phyloP scores from a whole-genome alignment of 2,888 invertebrate genomes.

The Macroteleia sp. region DNA sequence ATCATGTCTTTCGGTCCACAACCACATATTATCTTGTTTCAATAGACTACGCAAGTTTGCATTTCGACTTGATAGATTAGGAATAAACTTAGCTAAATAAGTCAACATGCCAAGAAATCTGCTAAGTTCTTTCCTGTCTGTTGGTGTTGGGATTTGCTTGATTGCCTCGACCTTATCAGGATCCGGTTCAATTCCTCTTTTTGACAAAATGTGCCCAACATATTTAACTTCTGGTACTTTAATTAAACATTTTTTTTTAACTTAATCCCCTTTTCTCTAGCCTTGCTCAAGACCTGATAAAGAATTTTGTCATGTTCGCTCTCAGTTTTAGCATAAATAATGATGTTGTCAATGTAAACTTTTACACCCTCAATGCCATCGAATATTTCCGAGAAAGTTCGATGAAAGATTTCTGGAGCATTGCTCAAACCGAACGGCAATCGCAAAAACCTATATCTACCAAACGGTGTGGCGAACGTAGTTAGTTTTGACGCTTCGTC shows the following conservation, averaged over 20 bases:
- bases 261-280: slow-evolving; percentile 31
- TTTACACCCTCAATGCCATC: slow-evolving; percentile 20
- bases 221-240: slow-evolving; percentile 26
- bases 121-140: slow-evolving; percentile 34
- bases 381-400: slow-evolving; percentile 39
- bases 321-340: slow-evolving; percentile 58
- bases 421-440: background rate
- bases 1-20: slow-evolving; percentile 68
- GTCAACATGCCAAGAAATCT: slow-evolving; percentile 67
- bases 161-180: slow-evolving; percentile 58
- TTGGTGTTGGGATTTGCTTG: slow-evolving; percentile 21
- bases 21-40: slow-evolving; percentile 62
- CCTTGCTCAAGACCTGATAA: slow-evolving; percentile 34
- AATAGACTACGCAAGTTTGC: slow-evolving; percentile 57
- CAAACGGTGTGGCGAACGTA: background rate
- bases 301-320: slow-evolving; percentile 29
- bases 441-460: background rate
- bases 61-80: background rate
- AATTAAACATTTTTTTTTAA: slow-evolving; percentile 55
- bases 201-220: slow-evolving; percentile 49
- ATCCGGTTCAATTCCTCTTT: slow-evolving; percentile 50
- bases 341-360: slow-evolving; percentile 18
- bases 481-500: background rate
- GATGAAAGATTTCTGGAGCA: slow-evolving; percentile 49
- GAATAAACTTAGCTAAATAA: slow-evolving; percentile 68